A percentile compares a stretch with the other conserved stretches of the same genome.
These are phyloP conservation scores for Acronicta alni DNA, from an alignment of 2,888 invertebrate species.

Conservation along the genomic window DNA sequence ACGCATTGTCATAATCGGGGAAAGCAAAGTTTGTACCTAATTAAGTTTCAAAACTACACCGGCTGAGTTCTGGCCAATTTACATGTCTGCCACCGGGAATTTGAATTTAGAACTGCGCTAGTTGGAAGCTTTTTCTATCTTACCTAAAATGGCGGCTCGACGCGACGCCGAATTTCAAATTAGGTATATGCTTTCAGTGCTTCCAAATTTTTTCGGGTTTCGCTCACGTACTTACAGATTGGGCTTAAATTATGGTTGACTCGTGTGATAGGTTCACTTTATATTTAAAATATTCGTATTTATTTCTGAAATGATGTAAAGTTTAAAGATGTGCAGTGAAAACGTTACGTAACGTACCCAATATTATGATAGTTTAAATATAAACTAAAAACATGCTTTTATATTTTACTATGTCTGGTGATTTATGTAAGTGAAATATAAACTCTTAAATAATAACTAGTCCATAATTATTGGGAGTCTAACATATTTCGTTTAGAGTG, in stretches of 20 bases:
- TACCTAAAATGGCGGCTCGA: slow-evolving; percentile 29
- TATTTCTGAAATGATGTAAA: background rate
- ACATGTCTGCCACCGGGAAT: slow-evolving; percentile 49
- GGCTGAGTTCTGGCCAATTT: slow-evolving; percentile 43
- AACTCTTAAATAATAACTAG: no score
- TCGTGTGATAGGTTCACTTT: slow-evolving; percentile 1
- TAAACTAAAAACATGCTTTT: no score
- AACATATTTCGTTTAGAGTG: no score
- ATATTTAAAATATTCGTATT: no score
- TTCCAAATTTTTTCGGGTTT: slow-evolving; percentile 12
- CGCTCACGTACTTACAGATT: slow-evolving; percentile 23
- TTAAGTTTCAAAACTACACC: slow-evolving; percentile 43
- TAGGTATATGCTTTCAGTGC: slow-evolving; percentile 19
- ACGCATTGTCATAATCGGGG: slow-evolving; percentile 29
- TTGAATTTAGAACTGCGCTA: slow-evolving; percentile 47
- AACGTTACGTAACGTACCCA: no score
- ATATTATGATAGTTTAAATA: no score
- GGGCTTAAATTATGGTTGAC: slow-evolving; percentile 7
- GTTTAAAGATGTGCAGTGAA: no score
- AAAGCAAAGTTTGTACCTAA: slow-evolving; percentile 43
- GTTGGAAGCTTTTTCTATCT: slow-evolving; percentile 40
- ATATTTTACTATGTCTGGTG: no score
- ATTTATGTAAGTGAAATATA: no score
- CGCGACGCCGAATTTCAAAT: slow-evolving; percentile 34
- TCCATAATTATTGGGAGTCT: no score